phyloP scores from a whole-genome alignment of 2,113 vertebrate species.

The Pluvianellus socialis region DNA sequence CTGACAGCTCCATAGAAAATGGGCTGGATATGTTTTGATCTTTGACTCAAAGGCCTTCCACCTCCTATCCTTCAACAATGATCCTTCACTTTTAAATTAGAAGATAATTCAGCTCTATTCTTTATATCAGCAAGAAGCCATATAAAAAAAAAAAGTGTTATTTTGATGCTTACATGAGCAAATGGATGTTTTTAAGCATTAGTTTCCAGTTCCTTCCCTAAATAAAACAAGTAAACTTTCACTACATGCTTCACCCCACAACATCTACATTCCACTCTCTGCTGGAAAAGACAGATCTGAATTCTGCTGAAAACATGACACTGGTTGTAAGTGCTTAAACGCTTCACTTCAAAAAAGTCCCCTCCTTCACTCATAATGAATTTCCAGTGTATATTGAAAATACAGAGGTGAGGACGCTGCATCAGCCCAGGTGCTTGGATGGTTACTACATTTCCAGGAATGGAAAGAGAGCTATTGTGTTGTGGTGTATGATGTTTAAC shows the following conservation, averaged over 20 bases:
- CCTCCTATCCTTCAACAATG: background rate
- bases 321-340: background rate
- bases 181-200: background rate
- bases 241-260: background rate
- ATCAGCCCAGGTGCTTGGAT: background rate
- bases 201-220: background rate
- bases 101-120: background rate
- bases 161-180: background rate
- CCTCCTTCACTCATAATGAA: background rate
- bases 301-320: background rate
- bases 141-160: accelerated
- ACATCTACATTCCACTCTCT: background rate
- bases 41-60: background rate
- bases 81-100: background rate
- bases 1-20: background rate
- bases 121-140: background rate
- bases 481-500: background rate
- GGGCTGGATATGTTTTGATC: background rate
- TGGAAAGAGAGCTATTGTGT: background rate
- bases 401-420: background rate
- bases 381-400: background rate
- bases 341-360: background rate
- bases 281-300: background rate
- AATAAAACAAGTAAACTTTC: background rate
- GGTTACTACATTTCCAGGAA: background rate